Evolutionary conservation across 1,140 invertebrate genomes (phyloP), one percentile per base, ranked within the genome.

Genomic region (Lordiphosa clarofinis): DNA sequence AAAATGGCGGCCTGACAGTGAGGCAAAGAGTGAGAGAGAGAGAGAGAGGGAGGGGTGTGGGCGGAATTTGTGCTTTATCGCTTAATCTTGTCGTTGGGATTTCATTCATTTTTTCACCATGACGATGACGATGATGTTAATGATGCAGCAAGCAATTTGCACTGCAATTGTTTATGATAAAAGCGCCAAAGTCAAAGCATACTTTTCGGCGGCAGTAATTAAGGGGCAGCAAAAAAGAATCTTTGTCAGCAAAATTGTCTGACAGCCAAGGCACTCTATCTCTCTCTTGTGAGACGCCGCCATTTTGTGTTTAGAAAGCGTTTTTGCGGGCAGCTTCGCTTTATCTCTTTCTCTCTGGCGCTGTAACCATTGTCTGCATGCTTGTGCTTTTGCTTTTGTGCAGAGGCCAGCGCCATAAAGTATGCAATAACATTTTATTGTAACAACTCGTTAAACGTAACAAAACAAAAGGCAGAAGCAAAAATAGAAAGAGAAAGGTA

Each of bases 341-440:
- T 44, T 33, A 19, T 31, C 35, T 19, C 13, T 39, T 15, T 15
- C 15, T 12, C 24, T 42, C 40, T 37, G 5, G 13, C 9, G 21
- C 44, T 48, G 31, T 8, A 4, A 21, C 43, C 60, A 50, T 48
- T 72, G 59, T 68, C 54, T 63, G 44, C 52, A n/a, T 35, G 35
- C 13, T 15, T 28, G 24, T 31, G 28, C 28, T 24, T 55, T 33
- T 37, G 50, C 28, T 24, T 55, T 37, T 37, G 50, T 62, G 55
- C 47, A 37, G 6, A 31, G 13, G 8, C 6, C 31, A 42, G 38
- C 52, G 52, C 61, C 48, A 68, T 73, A 73, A 73, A 72, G 71
- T 72, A 81, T 82, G 78, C 73, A 57, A 84, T 84, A 73, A 84
- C 69, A 63, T 73, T 78, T 84, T 84, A 69, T 78, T 73, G 73